phyloP scores from a whole-genome alignment of 2,113 vertebrate genomes.

The Xiphophorus maculatus region DNA sequence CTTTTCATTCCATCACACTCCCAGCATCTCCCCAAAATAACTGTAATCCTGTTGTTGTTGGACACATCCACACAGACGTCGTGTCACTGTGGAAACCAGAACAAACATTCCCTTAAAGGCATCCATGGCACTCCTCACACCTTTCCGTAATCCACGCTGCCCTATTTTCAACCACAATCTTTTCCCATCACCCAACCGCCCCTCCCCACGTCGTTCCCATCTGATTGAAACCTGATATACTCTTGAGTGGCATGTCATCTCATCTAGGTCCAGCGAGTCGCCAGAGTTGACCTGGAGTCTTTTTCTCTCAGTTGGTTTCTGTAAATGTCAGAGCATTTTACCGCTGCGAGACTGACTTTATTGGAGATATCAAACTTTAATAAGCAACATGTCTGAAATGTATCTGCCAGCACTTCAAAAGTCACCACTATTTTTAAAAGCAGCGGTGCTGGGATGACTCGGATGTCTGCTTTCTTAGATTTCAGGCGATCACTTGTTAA shows the following conservation, averaged over 20 bases:
- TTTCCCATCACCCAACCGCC: conserved; percentile 32
- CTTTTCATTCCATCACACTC: neutral
- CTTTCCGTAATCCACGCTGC: conserved; percentile 38
- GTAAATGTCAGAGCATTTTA: conserved; percentile 6
- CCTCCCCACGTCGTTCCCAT: conserved; percentile 37
- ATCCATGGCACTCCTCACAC: conserved; percentile 27
- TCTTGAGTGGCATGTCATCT: conserved; percentile 43
- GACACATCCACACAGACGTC: conserved; percentile 20
- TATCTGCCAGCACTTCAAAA: conserved; percentile 31
- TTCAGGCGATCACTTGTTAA: neutral
- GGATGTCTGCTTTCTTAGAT: neutral
- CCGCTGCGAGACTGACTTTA: neutral
- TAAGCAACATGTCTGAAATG: conserved; percentile 13
- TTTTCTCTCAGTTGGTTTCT: conserved; percentile 7
- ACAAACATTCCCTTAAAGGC: conserved; percentile 30
- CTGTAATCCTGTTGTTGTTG: conserved; percentile 21
- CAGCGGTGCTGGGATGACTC: conserved; percentile 27
- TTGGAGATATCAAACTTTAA: conserved; percentile 19
- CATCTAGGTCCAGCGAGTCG: conserved; percentile 24
- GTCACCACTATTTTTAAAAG: conserved; percentile 25
- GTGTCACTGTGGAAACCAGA: conserved; percentile 28
- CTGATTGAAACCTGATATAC: conserved; percentile 59
- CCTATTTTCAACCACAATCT: conserved; percentile 59
- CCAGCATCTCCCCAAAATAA: conserved; percentile 38
- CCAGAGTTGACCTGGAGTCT: neutral